Base-by-base conservation (phyloP, 2,888 invertebrate species). In the Diaprepes abbreviatus region DNA sequence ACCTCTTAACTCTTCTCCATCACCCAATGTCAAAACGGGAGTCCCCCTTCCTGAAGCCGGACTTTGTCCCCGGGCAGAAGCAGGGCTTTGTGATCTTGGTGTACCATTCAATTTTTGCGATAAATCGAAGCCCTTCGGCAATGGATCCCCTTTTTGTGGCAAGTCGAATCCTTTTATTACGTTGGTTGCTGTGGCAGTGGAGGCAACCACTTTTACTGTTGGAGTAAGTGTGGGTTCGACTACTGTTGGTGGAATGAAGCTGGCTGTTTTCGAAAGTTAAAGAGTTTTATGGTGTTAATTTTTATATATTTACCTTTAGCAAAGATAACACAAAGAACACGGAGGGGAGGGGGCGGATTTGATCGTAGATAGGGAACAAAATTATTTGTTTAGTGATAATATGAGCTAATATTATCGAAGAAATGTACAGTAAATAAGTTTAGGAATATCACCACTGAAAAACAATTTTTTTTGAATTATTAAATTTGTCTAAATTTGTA, bases 31-130 rank as follows among this genome's bases (percentile, higher is more conserved):
- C 43, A 75, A 77, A 9, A 81, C 77, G 0, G 88, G 89, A 0
- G 87, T 86, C 63, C 84, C 87, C 54, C 88, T 86, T 0, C 91
- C 92, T 0, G 89, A 88, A n/a, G 87, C 87, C 0, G 93, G 93
- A 0, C 93, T 92, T 75, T 90, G 89, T 10, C 52, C 50, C 16
- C 71, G 48, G 0, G 91, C 92, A 0, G 89, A 88, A 10, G 87
- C 86, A 0, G 93, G 93, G 0, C 93, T 92, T 75, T 90, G 89
- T 28, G 90, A 88, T 78, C 92, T 86, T 0, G 93, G 91, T 0
- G 91, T 88, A 66, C 85, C 79, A 10, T 80, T 80, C 36, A 80
- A 36, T 45, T 77, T 66, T 72, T 59, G 59, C 7, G 45, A 3
- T 3, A 60, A n/a, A 24, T 70, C 70, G 12, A 65, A 54, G 9